A percentile compares a stretch with the other conserved stretches of the same genome.
Evolutionary conservation across 2,113 vertebrate species (phyloP).

Genomic region (Nothobranchius furzeri): DNA sequence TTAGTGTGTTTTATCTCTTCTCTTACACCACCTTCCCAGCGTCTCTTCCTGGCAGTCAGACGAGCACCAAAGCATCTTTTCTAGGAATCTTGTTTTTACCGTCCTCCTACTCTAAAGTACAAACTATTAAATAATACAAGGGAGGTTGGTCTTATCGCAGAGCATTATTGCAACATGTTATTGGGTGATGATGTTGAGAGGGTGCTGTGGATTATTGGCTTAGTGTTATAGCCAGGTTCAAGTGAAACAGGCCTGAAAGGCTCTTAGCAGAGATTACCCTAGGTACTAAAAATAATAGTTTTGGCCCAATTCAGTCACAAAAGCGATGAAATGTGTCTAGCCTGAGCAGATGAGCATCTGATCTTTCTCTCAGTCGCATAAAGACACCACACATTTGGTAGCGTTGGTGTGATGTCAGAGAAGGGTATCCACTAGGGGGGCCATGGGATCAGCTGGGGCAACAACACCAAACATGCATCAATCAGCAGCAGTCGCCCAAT

Average conservation of each 20-base stretch:
- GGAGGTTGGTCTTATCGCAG: slow-evolving; percentile 37
- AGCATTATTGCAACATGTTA: slow-evolving; percentile 47
- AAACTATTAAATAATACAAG: slow-evolving; percentile 70
- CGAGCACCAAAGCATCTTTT: slow-evolving; percentile 33
- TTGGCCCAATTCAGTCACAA: slow-evolving; percentile 30
- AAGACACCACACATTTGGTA: slow-evolving; percentile 19
- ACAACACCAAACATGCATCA: slow-evolving; percentile 57
- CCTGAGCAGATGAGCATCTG: slow-evolving; percentile 71
- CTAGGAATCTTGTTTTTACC: slow-evolving; percentile 45
- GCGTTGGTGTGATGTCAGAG: slow-evolving; percentile 44
- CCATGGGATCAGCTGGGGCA: slow-evolving; percentile 69
- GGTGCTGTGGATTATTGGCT: slow-evolving; percentile 87
- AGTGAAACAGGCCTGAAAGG: slow-evolving; percentile 86
- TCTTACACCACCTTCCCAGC: slow-evolving; percentile 11
- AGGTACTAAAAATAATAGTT: slow-evolving; percentile 90
- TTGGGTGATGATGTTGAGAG: slow-evolving; percentile 23
- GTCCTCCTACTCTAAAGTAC: slow-evolving; percentile 33
- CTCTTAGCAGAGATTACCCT: slow-evolving; percentile 92
- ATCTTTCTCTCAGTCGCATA: slow-evolving; percentile 62
- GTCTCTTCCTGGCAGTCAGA: slow-evolving; percentile 16
- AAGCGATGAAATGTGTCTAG: slow-evolving; percentile 81
- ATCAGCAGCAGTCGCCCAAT: slow-evolving; percentile 59
- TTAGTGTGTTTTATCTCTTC: slow-evolving; percentile 26
- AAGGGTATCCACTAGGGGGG: slow-evolving; percentile 48
- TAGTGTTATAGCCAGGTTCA: slow-evolving; percentile 94